Conservation (phyloP, 2,797 vertebrate species). For the Amblyraja radiata region DNA sequence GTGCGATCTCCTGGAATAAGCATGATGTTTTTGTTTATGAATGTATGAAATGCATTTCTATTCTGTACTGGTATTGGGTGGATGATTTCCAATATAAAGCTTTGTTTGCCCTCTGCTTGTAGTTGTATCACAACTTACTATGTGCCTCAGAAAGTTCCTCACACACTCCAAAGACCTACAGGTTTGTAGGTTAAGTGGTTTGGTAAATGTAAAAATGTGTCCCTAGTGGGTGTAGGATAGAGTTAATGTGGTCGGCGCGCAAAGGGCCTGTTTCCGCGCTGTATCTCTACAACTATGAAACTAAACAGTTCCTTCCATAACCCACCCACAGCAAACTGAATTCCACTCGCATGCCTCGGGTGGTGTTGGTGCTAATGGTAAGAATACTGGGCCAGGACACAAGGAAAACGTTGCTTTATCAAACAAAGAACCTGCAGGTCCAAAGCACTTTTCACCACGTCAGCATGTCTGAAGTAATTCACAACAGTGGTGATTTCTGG, state of each 20-base stretch:
- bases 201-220: no score
- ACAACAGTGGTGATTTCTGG: neutral
- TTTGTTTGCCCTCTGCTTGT: neutral
- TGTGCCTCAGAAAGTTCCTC: neutral
- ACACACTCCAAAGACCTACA: no score
- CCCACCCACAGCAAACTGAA: neutral
- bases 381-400: neutral
- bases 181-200: no score
- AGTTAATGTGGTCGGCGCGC: no score
- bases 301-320: no score
- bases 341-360: neutral
- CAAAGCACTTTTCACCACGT: neutral
- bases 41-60: neutral
- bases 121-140: neutral
- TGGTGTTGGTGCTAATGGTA: neutral
- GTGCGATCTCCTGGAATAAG: neutral
- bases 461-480: no score
- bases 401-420: no score
- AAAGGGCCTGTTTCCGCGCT: no score
- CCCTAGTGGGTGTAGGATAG: no score
- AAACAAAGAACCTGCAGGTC: neutral
- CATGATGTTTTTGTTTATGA: slow-evolving; percentile 15
- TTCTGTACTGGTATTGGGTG: neutral
- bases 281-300: no score
- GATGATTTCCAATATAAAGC: no score